Evolutionary conservation across 2,797 vertebrate species (phyloP).

Genomic region (Hirundo rustica): DNA sequence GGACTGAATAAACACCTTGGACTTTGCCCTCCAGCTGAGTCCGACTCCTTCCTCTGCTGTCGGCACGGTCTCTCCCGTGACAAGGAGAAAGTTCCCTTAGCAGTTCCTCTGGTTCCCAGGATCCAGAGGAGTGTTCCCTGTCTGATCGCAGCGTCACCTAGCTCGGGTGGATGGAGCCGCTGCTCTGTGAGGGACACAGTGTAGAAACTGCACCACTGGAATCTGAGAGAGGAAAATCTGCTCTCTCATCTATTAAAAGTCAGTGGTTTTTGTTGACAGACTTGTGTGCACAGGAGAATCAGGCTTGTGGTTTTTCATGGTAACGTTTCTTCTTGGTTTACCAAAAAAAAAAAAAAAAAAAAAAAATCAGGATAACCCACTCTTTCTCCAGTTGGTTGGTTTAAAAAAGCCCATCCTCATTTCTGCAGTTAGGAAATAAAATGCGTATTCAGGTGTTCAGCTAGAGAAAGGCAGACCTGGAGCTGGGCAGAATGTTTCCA

Average conservation of each 20-base stretch:
- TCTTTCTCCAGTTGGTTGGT: neutral
- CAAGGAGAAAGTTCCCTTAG: too few species aligned
- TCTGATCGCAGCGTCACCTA: too few species aligned
- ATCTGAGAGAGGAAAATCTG: neutral
- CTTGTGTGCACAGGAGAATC: neutral
- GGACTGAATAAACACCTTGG: too few species aligned
- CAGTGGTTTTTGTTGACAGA: neutral
- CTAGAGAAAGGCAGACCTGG: neutral
- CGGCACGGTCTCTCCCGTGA: too few species aligned
- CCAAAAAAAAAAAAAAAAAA: neutral
- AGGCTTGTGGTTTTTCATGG: neutral
- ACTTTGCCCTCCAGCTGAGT: too few species aligned
- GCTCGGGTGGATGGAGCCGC: too few species aligned
- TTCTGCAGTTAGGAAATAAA: neutral
- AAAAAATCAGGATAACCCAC: neutral
- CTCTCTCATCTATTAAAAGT: neutral
- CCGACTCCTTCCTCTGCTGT: too few species aligned
- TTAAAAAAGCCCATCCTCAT: neutral
- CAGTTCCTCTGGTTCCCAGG: too few species aligned
- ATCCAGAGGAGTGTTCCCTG: too few species aligned
- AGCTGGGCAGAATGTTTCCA: neutral
- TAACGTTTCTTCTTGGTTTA: neutral
- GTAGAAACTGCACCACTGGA: neutral
- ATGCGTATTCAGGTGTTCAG: neutral
- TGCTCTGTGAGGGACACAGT: too few species aligned